phyloP scores from a whole-genome alignment of 2,113 vertebrate species.

The Actinemys pallida region DNA sequence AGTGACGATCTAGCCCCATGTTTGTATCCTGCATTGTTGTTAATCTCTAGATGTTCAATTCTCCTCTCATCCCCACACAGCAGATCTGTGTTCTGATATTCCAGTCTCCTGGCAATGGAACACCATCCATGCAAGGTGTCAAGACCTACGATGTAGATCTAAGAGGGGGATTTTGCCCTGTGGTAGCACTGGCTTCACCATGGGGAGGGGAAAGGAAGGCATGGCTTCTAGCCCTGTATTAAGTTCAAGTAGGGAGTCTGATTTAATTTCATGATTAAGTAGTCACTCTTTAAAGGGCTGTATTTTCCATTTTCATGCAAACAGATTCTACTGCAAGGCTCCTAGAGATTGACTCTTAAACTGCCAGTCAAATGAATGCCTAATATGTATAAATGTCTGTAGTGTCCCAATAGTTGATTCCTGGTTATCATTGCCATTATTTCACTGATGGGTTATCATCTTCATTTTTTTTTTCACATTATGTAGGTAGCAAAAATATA shows the following conservation, averaged over 20 bases:
- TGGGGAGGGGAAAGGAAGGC: neutral
- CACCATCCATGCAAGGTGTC: neutral
- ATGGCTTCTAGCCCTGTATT: neutral
- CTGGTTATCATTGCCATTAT: neutral
- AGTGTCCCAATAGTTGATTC: neutral
- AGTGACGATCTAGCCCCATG: neutral
- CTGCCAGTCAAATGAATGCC: neutral
- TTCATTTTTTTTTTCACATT: neutral
- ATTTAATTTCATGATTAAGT: neutral
- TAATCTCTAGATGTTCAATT: neutral
- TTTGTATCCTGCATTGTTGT: neutral
- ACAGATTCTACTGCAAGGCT: neutral
- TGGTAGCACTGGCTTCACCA: neutral
- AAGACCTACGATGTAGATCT: neutral
- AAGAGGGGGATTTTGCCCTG: neutral
- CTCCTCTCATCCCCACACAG: neutral
- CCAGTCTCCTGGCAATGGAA: neutral
- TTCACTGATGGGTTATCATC: neutral
- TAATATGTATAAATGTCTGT: fast-evolving
- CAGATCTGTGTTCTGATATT: neutral
- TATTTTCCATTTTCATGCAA: neutral
- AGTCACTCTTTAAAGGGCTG: neutral
- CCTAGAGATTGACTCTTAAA: neutral
- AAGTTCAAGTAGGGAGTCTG: neutral
- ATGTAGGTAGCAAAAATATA: neutral